Evolutionary conservation across 2,113 vertebrate genomes (phyloP), one percentile per base, ranked within the genome.

Genomic region (Lampris incognitus): DNA sequence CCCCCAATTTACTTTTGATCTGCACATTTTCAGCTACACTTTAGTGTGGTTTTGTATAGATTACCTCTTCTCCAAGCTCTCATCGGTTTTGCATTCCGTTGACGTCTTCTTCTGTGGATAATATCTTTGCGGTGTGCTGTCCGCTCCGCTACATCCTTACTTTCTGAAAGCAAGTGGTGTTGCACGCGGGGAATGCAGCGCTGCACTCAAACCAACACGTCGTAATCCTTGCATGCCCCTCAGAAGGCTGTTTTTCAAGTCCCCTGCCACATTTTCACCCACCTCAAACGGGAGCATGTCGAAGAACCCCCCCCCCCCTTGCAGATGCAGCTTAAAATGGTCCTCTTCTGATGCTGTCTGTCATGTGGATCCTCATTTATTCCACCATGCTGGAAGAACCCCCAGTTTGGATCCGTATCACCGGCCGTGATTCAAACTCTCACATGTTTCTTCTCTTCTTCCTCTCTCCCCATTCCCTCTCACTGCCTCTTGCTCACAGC

Each of bases 371-470:
- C 84, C 85, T 87, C 80, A 82, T 85, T 83, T 57, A 9, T 74
- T 66, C 79, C 56, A 78, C 87, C 69, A 72, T 68, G 77, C 74
- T 91, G 86, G 88, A 88, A 64, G 76, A 85, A 86, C 78, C 83
- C 85, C 74, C 77, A 79, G 87, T 91, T 76, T 86, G 38, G 78
- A 68, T 83, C 54, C 58, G 83, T 87, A 87, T 89, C 91, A 88
- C 75, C 76, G 88, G 77, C 85, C 9, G 55, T 74, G 78, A 85
- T 88, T 88, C 74, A 87, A 92, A 90, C 87, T 91, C 91, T 90
- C 89, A 87, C 85, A 86, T 87, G 87, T 80, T 82, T 73, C 38
- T 57, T 80, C 84, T 78, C 10, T 65, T 81, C 59, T 68, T 66
- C 76, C 0, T 72, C 66, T 50, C 72, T 78, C 77, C 24, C 39